phyloP scores from a whole-genome alignment of 2,113 vertebrate species.

The Tragulus kanchil region DNA sequence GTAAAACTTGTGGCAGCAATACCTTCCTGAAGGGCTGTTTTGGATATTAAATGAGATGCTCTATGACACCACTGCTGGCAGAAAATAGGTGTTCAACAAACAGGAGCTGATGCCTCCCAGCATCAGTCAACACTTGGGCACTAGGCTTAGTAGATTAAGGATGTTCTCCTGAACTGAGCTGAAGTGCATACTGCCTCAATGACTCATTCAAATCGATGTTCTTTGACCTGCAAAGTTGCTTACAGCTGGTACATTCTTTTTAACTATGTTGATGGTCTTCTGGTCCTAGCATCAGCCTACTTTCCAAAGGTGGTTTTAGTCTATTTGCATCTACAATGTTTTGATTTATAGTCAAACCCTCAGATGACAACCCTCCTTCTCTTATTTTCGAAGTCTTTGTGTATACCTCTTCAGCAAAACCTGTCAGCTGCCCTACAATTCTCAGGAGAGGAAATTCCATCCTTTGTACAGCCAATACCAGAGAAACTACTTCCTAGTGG shows the following conservation, averaged over 20 bases:
- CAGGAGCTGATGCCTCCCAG: neutral
- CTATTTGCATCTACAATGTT: neutral
- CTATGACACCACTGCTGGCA: neutral
- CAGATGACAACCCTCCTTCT: neutral
- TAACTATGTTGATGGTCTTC: neutral
- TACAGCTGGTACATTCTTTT: neutral
- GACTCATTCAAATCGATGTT: neutral
- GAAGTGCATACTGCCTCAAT: neutral
- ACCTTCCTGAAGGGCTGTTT: neutral
- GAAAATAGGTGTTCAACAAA: neutral
- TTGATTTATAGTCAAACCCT: neutral
- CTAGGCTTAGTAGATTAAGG: neutral
- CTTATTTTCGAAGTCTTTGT: neutral
- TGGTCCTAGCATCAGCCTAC: neutral
- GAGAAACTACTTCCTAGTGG: slow-evolving; percentile 8
- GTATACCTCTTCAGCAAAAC: neutral
- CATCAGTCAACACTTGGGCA: accelerated
- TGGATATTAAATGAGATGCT: neutral
- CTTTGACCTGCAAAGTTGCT: neutral
- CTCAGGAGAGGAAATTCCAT: slow-evolving; percentile 10
- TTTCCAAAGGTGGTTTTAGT: neutral
- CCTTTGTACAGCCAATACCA: neutral
- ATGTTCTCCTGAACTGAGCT: neutral
- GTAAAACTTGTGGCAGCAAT: neutral
- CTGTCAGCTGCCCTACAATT: neutral